Evolutionary conservation across 2,113 vertebrate genomes (phyloP).

Genomic region (Ammodytes marinus): DNA sequence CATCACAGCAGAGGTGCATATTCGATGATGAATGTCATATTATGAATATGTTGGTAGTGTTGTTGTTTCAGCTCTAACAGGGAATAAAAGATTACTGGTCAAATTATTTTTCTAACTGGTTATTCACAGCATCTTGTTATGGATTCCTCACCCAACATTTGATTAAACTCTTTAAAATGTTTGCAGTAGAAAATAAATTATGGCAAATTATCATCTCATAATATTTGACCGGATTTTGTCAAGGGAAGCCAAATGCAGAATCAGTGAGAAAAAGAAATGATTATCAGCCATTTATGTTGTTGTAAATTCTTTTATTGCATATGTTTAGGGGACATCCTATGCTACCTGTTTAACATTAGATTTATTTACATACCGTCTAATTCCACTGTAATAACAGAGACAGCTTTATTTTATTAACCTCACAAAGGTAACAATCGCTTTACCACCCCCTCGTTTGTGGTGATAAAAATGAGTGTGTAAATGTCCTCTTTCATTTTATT

Average conservation of each 20-base stretch:
- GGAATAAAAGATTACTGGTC: neutral
- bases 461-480: slow-evolving; percentile 16
- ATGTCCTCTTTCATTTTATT: neutral
- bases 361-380: too few relatives aligned
- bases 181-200: neutral
- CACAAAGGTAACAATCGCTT: neutral
- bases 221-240: neutral
- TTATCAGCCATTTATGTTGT: neutral
- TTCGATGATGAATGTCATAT: neutral
- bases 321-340: neutral
- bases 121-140: neutral
- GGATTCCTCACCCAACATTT: neutral
- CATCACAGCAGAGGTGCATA: neutral
- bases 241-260: neutral
- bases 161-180: neutral
- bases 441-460: neutral
- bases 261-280: neutral
- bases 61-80: neutral
- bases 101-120: neutral
- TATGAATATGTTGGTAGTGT: neutral
- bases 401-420: neutral
- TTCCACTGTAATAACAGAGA: neutral
- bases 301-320: neutral
- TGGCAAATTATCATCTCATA: neutral
- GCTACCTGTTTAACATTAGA: neutral